Evolutionary conservation across 2,113 vertebrate species (phyloP), one percentile per base, ranked within the genome.

Genomic region (Neotragus pygmaeus): DNA sequence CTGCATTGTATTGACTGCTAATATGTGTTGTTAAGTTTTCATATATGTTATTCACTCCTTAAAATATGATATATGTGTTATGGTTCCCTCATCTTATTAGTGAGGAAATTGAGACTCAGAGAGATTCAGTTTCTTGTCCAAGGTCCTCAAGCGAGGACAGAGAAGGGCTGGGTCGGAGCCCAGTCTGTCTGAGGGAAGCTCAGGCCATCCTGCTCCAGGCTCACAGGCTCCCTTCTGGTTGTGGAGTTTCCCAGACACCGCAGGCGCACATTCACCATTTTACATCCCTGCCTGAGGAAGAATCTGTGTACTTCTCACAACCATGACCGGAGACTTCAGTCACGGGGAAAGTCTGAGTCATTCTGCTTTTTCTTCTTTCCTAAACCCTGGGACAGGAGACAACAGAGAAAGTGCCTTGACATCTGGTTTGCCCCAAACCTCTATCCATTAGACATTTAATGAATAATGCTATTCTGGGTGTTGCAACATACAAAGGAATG

Each of bases 341-440:
- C 16, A 16, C 14, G 33, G 57, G 47, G 12, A 45, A 51, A 93
- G 39, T 57, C 39, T 49, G 75, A 88, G 45, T 75, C 28, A 49
- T 75, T 94, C 82, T 96, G 64, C 57, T 94, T 84, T 75, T 53
- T 73, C 53, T 81, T 88, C 55, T 84, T 85, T 53, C 83, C 88
- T 36, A 94, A 92, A 92, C 13, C 28, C 16, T 77, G 47, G 45
- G 51, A 86, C 6, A 23, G 43, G 28, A 89, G 36, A 43, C 10
- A 55, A 47, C n/a, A 91, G 30, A 90, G 70, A 70, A 53, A 12
- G 30, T 75, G 30, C 28, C 30, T 70, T 66, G 81, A 27, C 28
- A 12, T 91, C 30, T 84, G 51, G n/a, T 60, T 90, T 95, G 23
- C 43, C 30, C 58, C 47, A 95, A 84, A 60, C 70, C 53, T 73